phyloP scores from a whole-genome alignment of 1,140 invertebrate genomes.

The Caenorhabditis remanei region DNA sequence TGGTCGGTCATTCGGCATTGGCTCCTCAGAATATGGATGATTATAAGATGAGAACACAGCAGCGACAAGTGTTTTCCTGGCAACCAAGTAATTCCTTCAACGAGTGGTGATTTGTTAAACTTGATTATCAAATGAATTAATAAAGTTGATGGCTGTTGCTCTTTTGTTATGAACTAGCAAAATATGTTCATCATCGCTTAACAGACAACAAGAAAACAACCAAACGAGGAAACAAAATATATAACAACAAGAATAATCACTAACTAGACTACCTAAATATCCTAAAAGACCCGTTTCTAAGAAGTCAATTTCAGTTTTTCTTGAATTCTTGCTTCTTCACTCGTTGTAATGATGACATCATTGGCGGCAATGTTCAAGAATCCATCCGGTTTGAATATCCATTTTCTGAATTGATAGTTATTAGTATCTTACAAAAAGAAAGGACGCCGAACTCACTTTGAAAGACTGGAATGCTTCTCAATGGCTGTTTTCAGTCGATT shows the following conservation, averaged over 20 bases:
- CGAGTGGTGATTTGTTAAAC: constrained; percentile 19
- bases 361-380: constrained; percentile 18
- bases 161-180: neutral
- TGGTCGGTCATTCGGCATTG: constrained; percentile 13
- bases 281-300: neutral
- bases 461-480: constrained; percentile 24
- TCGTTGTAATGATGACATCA: constrained; percentile 34
- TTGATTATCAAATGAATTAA: neutral
- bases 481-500: constrained; percentile 11
- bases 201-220: too few relatives aligned
- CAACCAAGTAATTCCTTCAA: constrained; percentile 26
- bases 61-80: constrained; percentile 28
- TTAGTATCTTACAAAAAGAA: neutral
- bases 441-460: neutral
- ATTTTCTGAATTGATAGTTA: constrained; percentile 12
- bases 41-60: constrained; percentile 46
- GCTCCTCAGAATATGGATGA: constrained; percentile 48
- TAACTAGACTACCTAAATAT: neutral
- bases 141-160: neutral
- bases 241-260: neutral
- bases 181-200: neutral
- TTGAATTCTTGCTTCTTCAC: constrained; percentile 29
- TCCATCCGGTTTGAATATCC: constrained; percentile 44
- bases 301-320: neutral
- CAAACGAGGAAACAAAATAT: neutral